Base-by-base conservation (phyloP, 92 coral and sea anemone species). In the Porites evermanni region DNA sequence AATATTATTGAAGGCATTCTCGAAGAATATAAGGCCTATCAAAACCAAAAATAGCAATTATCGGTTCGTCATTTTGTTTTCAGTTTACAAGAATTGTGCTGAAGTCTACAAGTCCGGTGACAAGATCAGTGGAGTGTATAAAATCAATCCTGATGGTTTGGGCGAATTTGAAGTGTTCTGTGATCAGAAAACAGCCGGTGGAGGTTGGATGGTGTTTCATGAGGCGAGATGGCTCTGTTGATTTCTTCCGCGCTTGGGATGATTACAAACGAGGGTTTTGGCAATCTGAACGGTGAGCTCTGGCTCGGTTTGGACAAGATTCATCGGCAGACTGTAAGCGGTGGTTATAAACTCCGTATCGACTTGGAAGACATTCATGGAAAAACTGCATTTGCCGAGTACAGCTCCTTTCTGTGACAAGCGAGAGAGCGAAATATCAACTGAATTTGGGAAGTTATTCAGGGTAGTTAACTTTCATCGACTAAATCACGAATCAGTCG, bases 161-260 rank as follows among this genome's bases (percentile, higher is more conserved):
- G 89, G 89, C 12, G 54, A 79, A 60, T 86, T 86, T 70, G 86
- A 86, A 67, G 86, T 86, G 64, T 79, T 79, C 86, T 86, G 89
- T 79, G 89, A 86, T 60, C 68, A 79, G 67, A 44, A 70, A 61
- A 86, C 75, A 8, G 89, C 83, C 63, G 79, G 89, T 50, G 89
- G 89, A 63, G 89, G 89, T 58, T 86, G 89, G 89, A 79, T 80
- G 20, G 89, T 86, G 79, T 86, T 86, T 76, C 86, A 86, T 7
- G 70, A 66, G 86, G 47, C 68, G 70, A 10, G 84, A 56, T 21
- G 89, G 89, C 60, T 52, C 83, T 50, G 84, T 76, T 13, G 71
- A 83, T 86, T 86, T 86, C 66, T 86, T 50, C 74, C 86, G 74
- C 7, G 32, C 76, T 68, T 86, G 89, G 89, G 38, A 79, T 67